Percentiles rank a stretch among this genome's conserved stretches.
Evolutionary conservation across 2,888 invertebrate species (phyloP).

Genomic region (Sepiola atlantica): DNA sequence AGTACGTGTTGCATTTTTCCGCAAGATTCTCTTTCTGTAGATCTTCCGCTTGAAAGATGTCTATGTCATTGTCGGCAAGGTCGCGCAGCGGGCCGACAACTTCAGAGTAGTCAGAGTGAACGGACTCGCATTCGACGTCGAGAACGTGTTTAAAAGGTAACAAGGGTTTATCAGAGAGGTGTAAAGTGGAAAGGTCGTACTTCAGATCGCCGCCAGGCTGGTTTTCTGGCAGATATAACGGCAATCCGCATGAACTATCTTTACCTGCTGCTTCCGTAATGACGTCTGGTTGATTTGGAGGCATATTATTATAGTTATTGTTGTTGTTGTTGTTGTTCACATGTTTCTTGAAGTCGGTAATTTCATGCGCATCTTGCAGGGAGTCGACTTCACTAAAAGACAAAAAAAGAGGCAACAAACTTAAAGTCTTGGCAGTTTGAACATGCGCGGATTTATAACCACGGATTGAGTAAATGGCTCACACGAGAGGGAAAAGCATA

Average conservation of each 20-base stretch:
- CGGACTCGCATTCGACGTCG: constrained; percentile 59
- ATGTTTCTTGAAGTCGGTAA: not conserved
- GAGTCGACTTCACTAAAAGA: constrained; percentile 24
- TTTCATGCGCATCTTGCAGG: not conserved
- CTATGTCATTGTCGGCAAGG: constrained; percentile 59
- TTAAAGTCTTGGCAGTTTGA: not conserved
- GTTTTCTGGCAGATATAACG: not conserved
- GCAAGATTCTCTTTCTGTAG: constrained; percentile 49
- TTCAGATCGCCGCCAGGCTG: not conserved
- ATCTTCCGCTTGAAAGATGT: constrained; percentile 56
- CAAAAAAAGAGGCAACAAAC: not conserved
- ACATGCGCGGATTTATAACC: not conserved
- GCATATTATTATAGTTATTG: not conserved
- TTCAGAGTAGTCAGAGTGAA: constrained; percentile 70
- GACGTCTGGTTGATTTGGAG: not conserved
- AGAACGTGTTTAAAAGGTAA: constrained; percentile 11
- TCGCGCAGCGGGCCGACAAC: constrained; percentile 65
- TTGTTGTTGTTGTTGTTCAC: constrained; percentile 34
- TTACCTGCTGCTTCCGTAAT: not conserved
- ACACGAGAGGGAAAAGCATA: not conserved
- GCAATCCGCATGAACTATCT: not conserved
- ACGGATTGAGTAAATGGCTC: not conserved
- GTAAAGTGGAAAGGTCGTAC: constrained; percentile 14
- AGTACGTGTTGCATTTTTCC: constrained; percentile 10
- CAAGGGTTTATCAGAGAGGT: not conserved